Percentiles rank a stretch among this genome's conserved stretches.
These are phyloP conservation scores for Acleris laterana DNA, from an alignment of 2,888 invertebrate genomes.

Conservation along the genomic window DNA sequence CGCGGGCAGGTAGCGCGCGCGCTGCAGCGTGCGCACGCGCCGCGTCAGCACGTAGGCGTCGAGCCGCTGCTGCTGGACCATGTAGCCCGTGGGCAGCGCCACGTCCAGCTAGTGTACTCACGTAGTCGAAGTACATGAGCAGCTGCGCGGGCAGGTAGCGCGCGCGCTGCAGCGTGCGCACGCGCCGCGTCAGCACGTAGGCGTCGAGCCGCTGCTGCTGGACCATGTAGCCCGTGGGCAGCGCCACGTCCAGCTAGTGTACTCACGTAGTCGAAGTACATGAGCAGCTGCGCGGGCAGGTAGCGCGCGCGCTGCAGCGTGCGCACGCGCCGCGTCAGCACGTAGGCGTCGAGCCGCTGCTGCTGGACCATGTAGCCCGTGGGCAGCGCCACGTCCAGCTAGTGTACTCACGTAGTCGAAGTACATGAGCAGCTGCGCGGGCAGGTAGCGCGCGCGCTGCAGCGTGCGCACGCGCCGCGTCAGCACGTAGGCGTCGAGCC, in stretches of 20 bases:
- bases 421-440: conserved; percentile 94
- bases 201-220: conserved; percentile 95
- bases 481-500: conserved; percentile 92
- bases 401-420: conserved; percentile 94
- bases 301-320: conserved; percentile 94
- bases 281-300: conserved; percentile 91
- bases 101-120: conserved; percentile 91
- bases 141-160: conserved; percentile 92
- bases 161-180: conserved; percentile 93
- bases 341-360: conserved; percentile 93
- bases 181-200: conserved; percentile 91
- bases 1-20: conserved; percentile 91
- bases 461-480: conserved; percentile 91
- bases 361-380: conserved; percentile 97
- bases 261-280: conserved; percentile 97
- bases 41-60: conserved; percentile 93
- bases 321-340: conserved; percentile 89
- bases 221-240: conserved; percentile 96
- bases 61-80: conserved; percentile 94
- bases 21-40: conserved; percentile 90
- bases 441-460: conserved; percentile 92
- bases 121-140: conserved; percentile 96
- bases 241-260: conserved; percentile 89
- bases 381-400: conserved; percentile 93
- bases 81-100: conserved; percentile 95